Conservation (phyloP, 1,140 invertebrate species). For the Dryas iulia region DNA sequence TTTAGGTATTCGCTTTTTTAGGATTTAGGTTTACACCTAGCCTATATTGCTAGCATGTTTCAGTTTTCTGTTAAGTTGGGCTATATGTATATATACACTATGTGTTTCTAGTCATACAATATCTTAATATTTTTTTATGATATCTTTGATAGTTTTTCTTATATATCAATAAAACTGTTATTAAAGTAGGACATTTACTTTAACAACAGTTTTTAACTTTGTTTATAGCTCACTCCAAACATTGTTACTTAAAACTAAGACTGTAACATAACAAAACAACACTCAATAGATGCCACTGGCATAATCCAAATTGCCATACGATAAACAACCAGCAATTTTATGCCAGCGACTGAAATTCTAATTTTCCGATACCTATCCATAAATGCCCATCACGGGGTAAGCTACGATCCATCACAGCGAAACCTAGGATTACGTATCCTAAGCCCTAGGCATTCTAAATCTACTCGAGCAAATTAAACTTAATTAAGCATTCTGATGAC, state of each 20-base stretch:
- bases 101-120: too few species aligned
- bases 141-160: too few species aligned
- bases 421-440: slow-evolving; percentile 41
- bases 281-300: background rate
- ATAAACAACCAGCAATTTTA: background rate
- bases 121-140: too few species aligned
- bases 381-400: slow-evolving; percentile 7
- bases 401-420: slow-evolving; percentile 40
- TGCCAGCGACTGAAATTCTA: slow-evolving; percentile 6
- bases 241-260: background rate
- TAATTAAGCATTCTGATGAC: slow-evolving; percentile 61
- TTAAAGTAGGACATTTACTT: too few species aligned
- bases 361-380: slow-evolving; percentile 19
- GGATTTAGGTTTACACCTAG: too few species aligned
- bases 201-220: too few species aligned
- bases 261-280: background rate
- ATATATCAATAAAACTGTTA: too few species aligned
- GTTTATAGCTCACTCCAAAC: background rate
- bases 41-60: too few species aligned
- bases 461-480: slow-evolving; percentile 44
- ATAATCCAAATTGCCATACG: background rate
- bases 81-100: too few species aligned
- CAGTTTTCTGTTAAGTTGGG: too few species aligned
- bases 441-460: slow-evolving; percentile 36
- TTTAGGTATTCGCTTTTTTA: too few species aligned